Percentiles rank a stretch among this genome's conserved stretches.
These are phyloP conservation scores for Nyctibius grandis DNA, from an alignment of 2,797 vertebrate genomes.

Conservation along the genomic window DNA sequence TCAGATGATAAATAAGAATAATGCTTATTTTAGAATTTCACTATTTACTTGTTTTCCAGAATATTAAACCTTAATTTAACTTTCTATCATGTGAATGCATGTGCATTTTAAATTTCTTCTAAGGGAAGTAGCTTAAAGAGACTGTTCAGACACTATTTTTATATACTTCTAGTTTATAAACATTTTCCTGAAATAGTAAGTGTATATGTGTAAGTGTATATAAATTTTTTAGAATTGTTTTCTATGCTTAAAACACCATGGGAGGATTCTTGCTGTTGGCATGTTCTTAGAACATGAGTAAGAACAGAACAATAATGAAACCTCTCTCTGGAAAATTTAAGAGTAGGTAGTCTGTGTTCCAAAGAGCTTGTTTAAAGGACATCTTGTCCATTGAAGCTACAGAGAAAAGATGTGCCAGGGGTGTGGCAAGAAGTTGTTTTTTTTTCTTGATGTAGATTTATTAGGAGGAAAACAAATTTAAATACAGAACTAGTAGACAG, in stretches of 20 bases:
- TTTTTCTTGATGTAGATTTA: background rate
- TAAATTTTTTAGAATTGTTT: background rate
- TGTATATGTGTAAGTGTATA: background rate
- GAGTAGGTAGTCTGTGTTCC: background rate
- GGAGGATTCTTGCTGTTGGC: background rate
- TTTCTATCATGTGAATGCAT: background rate
- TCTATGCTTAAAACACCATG: background rate
- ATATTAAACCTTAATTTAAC: background rate
- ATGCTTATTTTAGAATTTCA: background rate
- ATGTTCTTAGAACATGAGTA: background rate
- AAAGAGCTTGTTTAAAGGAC: background rate
- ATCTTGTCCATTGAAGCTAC: background rate
- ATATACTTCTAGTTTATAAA: background rate
- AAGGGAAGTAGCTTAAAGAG: background rate
- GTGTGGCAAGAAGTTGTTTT: background rate
- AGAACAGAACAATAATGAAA: background rate
- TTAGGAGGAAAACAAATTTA: background rate
- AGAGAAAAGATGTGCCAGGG: background rate
- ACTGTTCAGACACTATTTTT: background rate
- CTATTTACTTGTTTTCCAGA: background rate
- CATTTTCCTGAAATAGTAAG: background rate
- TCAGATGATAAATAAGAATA: background rate
- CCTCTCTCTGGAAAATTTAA: background rate
- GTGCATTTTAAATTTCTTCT: background rate
- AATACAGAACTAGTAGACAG: background rate